Percentiles rank a stretch among this genome's conserved stretches.
Evolutionary conservation across 2,888 invertebrate species (phyloP).

Genomic region (Schizaphis graminum): DNA sequence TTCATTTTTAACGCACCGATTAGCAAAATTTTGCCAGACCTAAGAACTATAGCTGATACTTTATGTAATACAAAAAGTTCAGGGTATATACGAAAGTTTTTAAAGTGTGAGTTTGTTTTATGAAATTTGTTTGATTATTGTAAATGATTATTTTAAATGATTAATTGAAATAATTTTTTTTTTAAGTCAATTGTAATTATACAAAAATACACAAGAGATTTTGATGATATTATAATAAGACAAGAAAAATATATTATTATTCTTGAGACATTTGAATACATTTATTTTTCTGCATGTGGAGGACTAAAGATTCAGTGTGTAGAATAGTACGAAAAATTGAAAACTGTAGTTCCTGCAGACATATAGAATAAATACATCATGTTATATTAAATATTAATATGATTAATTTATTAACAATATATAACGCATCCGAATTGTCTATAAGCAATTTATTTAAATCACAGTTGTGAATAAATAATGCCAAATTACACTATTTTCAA

Average conservation of each 20-base stretch:
- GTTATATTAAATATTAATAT: neutral
- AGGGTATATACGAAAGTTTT: neutral
- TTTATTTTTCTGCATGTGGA: no score
- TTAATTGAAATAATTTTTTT: no score
- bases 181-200: no score
- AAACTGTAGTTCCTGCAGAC: neutral
- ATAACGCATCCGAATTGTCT: neutral
- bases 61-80: neutral
- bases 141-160: no score
- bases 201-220: no score
- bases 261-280: neutral
- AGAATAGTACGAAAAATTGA: neutral
- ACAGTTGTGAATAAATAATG: neutral
- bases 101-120: neutral
- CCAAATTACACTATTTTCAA: constrained; percentile 10
- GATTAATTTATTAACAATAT: neutral
- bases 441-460: constrained; percentile 10
- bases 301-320: neutral
- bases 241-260: neutral
- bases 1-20: neutral
- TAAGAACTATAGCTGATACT: neutral
- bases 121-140: neutral
- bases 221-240: neutral
- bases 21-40: neutral
- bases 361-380: neutral